These are phyloP conservation scores for Argynnis bischoffii DNA, from an alignment of 2,888 invertebrate genomes.

Conservation along the genomic window DNA sequence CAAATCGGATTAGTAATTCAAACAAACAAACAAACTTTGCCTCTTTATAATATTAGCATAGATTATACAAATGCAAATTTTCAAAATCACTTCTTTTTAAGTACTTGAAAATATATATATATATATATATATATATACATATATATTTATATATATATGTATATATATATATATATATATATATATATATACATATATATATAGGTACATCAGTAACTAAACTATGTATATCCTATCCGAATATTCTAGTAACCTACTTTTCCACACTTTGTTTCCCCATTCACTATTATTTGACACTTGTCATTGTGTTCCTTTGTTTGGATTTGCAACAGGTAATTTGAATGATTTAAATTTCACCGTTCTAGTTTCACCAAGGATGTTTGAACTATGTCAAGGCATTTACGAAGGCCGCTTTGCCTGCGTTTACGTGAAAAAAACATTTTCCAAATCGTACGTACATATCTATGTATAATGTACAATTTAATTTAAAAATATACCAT, in stretches of 20 bases:
- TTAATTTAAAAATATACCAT: too few relatives aligned
- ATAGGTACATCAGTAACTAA: not conserved
- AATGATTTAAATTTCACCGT: slow-evolving; percentile 47
- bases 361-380: slow-evolving; percentile 46
- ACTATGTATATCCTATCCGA: not conserved
- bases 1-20: too few relatives aligned
- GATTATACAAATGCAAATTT: too few relatives aligned
- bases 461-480: too few relatives aligned
- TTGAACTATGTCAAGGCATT: slow-evolving; percentile 46
- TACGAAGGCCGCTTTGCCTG: slow-evolving; percentile 40
- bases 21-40: too few relatives aligned
- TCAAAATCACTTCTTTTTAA: too few relatives aligned
- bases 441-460: not conserved
- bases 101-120: too few relatives aligned
- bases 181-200: too few relatives aligned
- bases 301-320: slow-evolving; percentile 43
- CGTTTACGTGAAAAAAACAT: not conserved
- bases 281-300: slow-evolving; percentile 51
- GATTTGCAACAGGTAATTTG: slow-evolving; percentile 37
- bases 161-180: too few relatives aligned
- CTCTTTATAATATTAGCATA: too few relatives aligned
- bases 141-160: too few relatives aligned
- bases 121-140: too few relatives aligned
- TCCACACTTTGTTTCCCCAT: slow-evolving; percentile 58
- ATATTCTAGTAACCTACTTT: slow-evolving; percentile 59